phyloP scores from a whole-genome alignment of 2,888 invertebrate species.

The Drosophila paramelanica region DNA sequence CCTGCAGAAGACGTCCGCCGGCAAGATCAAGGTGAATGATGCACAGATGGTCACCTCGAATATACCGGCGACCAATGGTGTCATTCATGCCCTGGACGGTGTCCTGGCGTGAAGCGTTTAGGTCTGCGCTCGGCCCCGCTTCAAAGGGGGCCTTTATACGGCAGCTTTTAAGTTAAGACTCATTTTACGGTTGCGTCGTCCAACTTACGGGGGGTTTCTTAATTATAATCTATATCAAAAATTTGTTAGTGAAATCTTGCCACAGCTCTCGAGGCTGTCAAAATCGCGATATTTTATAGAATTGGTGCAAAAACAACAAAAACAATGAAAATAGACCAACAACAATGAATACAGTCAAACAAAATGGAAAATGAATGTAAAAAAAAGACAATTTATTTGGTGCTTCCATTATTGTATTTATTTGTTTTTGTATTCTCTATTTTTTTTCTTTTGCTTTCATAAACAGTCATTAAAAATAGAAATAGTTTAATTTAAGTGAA shows the following conservation, averaged over 20 bases:
- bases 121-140: slow-evolving; percentile 10
- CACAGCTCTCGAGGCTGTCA: slow-evolving; percentile 41
- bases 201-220: slow-evolving; percentile 53
- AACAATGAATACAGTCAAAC: slow-evolving; percentile 35
- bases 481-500: slow-evolving; percentile 76
- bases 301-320: slow-evolving; percentile 55
- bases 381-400: slow-evolving; percentile 47
- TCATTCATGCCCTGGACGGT: slow-evolving; percentile 92
- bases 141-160: slow-evolving; percentile 31
- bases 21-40: slow-evolving; percentile 93
- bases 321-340: slow-evolving; percentile 9
- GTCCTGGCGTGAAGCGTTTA: slow-evolving; percentile 86
- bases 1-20: slow-evolving; percentile 90
- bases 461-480: slow-evolving; percentile 78
- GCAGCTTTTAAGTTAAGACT: slow-evolving; percentile 48
- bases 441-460: slow-evolving; percentile 72
- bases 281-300: slow-evolving; percentile 53
- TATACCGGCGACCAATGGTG: slow-evolving; percentile 94
- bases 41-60: slow-evolving; percentile 93
- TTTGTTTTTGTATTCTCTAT: slow-evolving; percentile 50
- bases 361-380: slow-evolving; percentile 42
- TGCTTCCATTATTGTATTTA: slow-evolving; percentile 70
- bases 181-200: slow-evolving; percentile 41
- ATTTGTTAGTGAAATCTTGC: slow-evolving; percentile 78
- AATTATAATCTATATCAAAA: slow-evolving; percentile 29